These are phyloP conservation scores for Drosophila ohnishii DNA, from an alignment of 1,140 invertebrate species.

Conservation along the genomic window DNA sequence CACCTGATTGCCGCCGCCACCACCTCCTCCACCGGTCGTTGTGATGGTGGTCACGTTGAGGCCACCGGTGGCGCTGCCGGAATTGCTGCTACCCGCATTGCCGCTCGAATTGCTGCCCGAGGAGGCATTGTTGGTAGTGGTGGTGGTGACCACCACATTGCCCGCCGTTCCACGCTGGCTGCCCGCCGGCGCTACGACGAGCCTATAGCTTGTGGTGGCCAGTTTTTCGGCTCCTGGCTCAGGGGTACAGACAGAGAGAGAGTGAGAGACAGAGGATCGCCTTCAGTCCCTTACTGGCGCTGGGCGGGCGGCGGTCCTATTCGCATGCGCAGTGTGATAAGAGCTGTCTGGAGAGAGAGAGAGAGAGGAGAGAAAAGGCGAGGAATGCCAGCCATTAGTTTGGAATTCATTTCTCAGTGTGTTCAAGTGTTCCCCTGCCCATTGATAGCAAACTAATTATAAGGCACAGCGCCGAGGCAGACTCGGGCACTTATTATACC, in stretches of 20 bases:
- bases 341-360: slow-evolving; percentile 15
- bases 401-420: neutral
- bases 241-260: neutral
- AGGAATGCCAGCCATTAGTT: neutral
- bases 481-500: neutral
- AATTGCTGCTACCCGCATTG: slow-evolving; percentile 8
- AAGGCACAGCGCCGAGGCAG: neutral
- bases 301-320: slow-evolving; percentile 20
- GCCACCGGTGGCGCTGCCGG: slow-evolving; percentile 44
- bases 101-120: slow-evolving; percentile 24
- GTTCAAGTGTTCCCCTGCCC: neutral
- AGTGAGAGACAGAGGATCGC: slow-evolving; percentile 1
- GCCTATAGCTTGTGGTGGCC: slow-evolving; percentile 76
- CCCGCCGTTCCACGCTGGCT: slow-evolving; percentile 52
- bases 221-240: slow-evolving; percentile 38
- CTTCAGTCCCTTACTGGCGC: slow-evolving; percentile 11
- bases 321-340: slow-evolving; percentile 51
- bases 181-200: slow-evolving; percentile 67
- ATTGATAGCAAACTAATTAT: slow-evolving; percentile 23
- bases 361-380: neutral
- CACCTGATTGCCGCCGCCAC: slow-evolving; percentile 29
- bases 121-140: slow-evolving; percentile 24
- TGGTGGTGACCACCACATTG: slow-evolving; percentile 56
- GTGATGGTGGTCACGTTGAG: slow-evolving; percentile 82
- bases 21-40: slow-evolving; percentile 39